Base-by-base conservation (phyloP, 2,797 vertebrate genomes). In the Gastrophryne carolinensis region DNA sequence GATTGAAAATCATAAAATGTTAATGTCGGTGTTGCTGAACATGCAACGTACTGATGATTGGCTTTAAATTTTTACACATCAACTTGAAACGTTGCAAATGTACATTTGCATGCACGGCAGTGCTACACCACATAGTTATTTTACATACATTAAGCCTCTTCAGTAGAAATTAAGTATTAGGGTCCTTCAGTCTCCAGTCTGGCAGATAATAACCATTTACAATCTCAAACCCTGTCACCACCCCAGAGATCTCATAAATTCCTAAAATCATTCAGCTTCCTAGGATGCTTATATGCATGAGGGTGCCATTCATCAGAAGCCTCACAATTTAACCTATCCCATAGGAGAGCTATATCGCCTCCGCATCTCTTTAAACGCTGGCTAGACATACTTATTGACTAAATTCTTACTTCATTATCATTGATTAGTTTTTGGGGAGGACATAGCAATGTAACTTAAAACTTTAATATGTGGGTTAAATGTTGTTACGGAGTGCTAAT, bases 391-490 rank as follows among this genome's bases (percentile, higher is more conserved):
- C 53, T 5, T 73, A 78, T 72, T 54, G 74, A 73, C 75, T 62
- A 50, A 65, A 52, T 13, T 70, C 23, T 73, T 49, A 64, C 49
- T 79, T 80, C 64, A 79, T 82, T 79, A 79, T 58, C 67, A 73
- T 75, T 63, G 78, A 76, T 77, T 73, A 66, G 37, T 71, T 56
- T 49, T 75, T 72, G 54, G n/a, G 63, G 72, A 44, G 39, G 34
- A 68, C 34, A 81, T 61, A 52, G 21, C 23, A 24, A 60, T 52
- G 17, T 68, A 75, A 68, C 32, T 61, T 67, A 8, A 8, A 15
- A 21, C 37, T 60, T 52, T 1, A 10, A 37, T n/a, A 15, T 68
- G 21, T 17, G 57, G n/a, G n/a, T n/a, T n/a, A n/a, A n/a, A n/a
- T n/a, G n/a, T n/a, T n/a, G n/a, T n/a, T n/a, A n/a, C n/a, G n/a